phyloP scores from a whole-genome alignment of 2,113 vertebrate genomes.

The Euleptes europaea region DNA sequence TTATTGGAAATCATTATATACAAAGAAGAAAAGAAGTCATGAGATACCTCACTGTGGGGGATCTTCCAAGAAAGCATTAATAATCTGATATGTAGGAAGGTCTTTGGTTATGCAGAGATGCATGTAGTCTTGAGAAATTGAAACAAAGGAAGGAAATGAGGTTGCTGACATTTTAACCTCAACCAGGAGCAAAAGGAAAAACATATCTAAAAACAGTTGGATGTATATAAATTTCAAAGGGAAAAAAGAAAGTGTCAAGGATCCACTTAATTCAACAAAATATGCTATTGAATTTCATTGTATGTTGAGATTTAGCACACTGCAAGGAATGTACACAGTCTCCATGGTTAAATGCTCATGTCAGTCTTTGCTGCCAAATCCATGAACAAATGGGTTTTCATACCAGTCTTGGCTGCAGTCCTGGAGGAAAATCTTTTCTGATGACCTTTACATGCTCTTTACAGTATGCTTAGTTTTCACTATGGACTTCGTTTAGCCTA shows the following conservation, averaged over 20 bases:
- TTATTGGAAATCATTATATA: not conserved
- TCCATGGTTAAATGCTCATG: slow-evolving; percentile 4
- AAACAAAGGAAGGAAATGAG: not conserved
- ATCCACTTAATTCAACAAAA: slow-evolving; percentile 15
- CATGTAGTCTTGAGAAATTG: not conserved
- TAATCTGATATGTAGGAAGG: not conserved
- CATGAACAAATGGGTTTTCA: slow-evolving; percentile 19
- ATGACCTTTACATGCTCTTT: slow-evolving; percentile 29
- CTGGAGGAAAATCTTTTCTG: slow-evolving; percentile 31
- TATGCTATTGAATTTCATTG: slow-evolving; percentile 4
- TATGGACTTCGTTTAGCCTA: not conserved
- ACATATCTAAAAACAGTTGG: not conserved
- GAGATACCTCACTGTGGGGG: not conserved
- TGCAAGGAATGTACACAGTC: slow-evolving; percentile 24
- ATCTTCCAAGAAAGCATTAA: not conserved
- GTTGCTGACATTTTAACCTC: not conserved
- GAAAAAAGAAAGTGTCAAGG: not conserved
- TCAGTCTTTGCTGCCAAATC: slow-evolving; percentile 41
- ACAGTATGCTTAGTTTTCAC: not conserved
- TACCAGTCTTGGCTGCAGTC: slow-evolving; percentile 19
- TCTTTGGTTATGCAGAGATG: not conserved
- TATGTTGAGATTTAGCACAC: not conserved
- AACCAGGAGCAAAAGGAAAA: not conserved
- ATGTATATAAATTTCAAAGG: not conserved
- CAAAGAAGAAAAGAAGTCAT: not conserved